These are phyloP conservation scores for Patagioenas fasciata DNA, from an alignment of 2,113 vertebrate species.

Conservation along the genomic window DNA sequence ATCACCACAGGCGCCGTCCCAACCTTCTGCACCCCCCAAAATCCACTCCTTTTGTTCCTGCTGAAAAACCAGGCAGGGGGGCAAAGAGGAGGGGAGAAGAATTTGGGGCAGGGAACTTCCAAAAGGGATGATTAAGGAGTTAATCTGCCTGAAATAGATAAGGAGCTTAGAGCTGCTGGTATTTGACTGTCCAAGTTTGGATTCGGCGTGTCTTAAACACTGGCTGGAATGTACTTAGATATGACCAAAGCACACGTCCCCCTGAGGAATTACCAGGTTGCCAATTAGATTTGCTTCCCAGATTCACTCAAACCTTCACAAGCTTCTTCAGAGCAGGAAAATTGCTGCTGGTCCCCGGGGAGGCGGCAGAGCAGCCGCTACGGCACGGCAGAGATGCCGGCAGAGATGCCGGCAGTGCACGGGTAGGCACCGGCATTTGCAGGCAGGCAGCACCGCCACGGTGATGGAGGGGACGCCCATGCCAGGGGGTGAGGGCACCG, in stretches of 20 bases:
- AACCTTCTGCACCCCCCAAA: not conserved
- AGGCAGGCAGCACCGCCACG: not conserved
- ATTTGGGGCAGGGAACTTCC: constrained; percentile 60
- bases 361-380: not conserved
- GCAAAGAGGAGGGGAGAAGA: not conserved
- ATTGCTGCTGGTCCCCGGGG: constrained; percentile 61
- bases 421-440: not conserved
- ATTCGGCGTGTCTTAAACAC: constrained; percentile 63
- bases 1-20: not conserved
- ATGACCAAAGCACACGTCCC: constrained; percentile 47
- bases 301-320: constrained; percentile 70
- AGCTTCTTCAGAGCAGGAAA: constrained; percentile 69
- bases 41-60: constrained; percentile 40
- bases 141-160: constrained; percentile 50
- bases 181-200: constrained; percentile 64
- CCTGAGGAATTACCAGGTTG: constrained; percentile 67
- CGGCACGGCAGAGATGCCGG: not conserved
- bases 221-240: constrained; percentile 62
- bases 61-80: not conserved
- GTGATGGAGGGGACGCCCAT: not conserved
- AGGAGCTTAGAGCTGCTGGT: constrained; percentile 68
- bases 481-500: accelerated
- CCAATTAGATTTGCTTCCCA: constrained; percentile 75
- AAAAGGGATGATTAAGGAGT: constrained; percentile 59
- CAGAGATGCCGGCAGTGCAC: not conserved